Conservation (phyloP, 2,888 invertebrate genomes). For the Leptinotarsa juncta region DNA sequence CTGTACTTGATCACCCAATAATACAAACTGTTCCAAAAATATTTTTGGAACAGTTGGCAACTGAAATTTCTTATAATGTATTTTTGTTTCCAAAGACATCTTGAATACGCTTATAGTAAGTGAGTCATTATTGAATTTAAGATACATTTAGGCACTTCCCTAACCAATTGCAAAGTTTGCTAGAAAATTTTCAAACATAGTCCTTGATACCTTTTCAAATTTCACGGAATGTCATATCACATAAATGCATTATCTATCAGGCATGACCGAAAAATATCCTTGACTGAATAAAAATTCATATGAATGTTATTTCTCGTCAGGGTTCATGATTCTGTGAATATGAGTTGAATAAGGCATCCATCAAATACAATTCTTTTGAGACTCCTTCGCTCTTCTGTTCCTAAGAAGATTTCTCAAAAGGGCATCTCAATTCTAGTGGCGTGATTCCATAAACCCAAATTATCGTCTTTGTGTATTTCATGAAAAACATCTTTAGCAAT, state of each 20-base stretch:
- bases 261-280: no score
- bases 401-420: conserved; percentile 22
- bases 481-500: conserved; percentile 41
- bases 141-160: no score
- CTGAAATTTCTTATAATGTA: no score
- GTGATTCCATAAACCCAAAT: conserved; percentile 45
- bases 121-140: no score
- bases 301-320: neutral
- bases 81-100: no score
- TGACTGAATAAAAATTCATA: no score
- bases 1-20: no score
- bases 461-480: conserved; percentile 37
- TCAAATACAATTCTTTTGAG: conserved; percentile 1
- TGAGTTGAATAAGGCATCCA: conserved; percentile 6
- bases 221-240: neutral
- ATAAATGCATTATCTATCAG: neutral
- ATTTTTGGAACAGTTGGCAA: no score
- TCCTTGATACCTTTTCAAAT: neutral
- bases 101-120: no score
- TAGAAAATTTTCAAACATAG: no score
- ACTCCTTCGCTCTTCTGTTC: neutral
- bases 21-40: no score
- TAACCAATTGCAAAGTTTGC: no score
- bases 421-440: conserved; percentile 39
- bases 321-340: neutral